A percentile compares a stretch with the other conserved stretches of the same genome.
Conservation (phyloP, 2,888 invertebrate genomes). For the Cremastinae sp. region DNA sequence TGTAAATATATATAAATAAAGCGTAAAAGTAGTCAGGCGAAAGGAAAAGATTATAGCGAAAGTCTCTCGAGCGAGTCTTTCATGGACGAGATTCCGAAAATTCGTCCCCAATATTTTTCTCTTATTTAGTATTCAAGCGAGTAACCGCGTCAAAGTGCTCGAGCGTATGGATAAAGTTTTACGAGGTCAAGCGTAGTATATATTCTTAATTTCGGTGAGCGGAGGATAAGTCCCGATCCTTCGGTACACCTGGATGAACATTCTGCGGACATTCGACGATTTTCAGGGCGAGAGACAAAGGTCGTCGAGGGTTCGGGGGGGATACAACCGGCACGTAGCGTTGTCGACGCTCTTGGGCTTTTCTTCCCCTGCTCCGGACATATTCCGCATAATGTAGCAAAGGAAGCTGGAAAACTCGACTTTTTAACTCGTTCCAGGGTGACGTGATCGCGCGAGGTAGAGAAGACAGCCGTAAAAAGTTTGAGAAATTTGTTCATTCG, state of each 20-base stretch:
- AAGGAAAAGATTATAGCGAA: no score
- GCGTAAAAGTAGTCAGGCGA: no score
- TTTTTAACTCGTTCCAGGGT: constrained; percentile 42
- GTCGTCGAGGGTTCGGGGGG: no score
- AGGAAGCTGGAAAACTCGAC: constrained; percentile 47
- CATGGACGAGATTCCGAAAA: no score
- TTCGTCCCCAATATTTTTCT: no score
- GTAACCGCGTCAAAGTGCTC: no score
- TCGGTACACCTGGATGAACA: constrained; percentile 8
- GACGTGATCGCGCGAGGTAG: constrained; percentile 5
- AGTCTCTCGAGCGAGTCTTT: no score
- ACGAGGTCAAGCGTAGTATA: constrained; percentile 3
- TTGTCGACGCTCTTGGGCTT: constrained; percentile 4
- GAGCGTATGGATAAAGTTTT: background rate
- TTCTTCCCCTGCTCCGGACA: background rate
- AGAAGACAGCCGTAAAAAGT: constrained; percentile 31
- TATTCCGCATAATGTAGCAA: constrained; percentile 8
- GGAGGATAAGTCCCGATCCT: constrained; percentile 23
- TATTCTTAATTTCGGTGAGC: constrained; percentile 7
- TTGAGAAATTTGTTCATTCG: constrained; percentile 51
- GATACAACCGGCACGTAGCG: background rate
- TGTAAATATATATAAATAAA: no score
- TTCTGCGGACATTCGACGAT: background rate
- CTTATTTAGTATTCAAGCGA: no score
- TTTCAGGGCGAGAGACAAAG: background rate